phyloP scores from a whole-genome alignment of 2,113 vertebrate genomes.

The Phocoena phocoena region DNA sequence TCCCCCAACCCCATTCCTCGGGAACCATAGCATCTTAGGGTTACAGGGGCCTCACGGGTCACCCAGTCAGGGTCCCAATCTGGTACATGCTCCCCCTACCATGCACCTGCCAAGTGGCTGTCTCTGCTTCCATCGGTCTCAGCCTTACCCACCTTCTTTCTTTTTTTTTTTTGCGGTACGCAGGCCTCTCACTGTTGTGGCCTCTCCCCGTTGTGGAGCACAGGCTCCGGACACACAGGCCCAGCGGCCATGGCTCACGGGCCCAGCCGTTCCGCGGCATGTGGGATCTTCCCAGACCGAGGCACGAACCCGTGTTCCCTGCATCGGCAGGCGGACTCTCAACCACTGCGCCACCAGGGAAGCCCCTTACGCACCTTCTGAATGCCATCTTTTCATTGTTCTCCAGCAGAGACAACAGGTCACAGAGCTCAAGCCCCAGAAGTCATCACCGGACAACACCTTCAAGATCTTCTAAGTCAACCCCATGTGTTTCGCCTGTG shows the following conservation, averaged over 20 bases:
- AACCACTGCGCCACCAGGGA: too few species aligned
- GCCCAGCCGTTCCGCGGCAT: too few species aligned
- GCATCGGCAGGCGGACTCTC: too few species aligned
- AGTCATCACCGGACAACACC: neutral
- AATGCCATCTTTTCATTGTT: neutral
- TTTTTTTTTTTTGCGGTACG: too few species aligned
- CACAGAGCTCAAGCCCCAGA: neutral
- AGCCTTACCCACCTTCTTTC: too few species aligned
- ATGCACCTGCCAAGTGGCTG: neutral
- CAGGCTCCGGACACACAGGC: too few species aligned
- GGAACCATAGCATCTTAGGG: neutral
- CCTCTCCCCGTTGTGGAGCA: too few species aligned
- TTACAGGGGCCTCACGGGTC: neutral
- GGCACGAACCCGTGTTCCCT: too few species aligned
- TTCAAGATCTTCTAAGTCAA: neutral
- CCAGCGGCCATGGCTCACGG: too few species aligned
- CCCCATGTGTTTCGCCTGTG: neutral
- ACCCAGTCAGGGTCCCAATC: neutral
- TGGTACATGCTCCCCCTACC: accelerated
- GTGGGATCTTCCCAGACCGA: too few species aligned
- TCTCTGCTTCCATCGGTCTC: neutral
- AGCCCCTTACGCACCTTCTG: too few species aligned
- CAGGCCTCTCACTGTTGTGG: too few species aligned
- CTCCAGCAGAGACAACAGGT: neutral
- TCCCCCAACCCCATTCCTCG: neutral